Evolutionary conservation across 2,113 vertebrate genomes (phyloP).

Genomic region (Proterorhinus semilunaris): DNA sequence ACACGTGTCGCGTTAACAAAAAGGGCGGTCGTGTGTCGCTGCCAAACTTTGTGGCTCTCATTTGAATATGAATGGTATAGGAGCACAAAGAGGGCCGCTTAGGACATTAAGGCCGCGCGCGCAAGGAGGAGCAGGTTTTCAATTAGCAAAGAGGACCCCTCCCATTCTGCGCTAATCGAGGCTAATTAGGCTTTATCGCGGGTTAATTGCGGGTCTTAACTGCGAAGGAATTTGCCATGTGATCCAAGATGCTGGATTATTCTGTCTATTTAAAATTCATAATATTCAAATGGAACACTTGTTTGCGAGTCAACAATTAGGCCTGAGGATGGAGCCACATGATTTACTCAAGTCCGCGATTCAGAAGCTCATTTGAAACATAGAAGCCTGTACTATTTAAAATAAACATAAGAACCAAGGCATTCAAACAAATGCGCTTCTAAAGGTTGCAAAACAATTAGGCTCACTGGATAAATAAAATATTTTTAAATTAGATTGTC

Average conservation of each 20-base stretch:
- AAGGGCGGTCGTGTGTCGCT: slow-evolving; percentile 68
- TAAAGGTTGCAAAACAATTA: too few relatives aligned
- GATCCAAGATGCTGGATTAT: slow-evolving; percentile 68
- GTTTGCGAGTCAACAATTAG: slow-evolving; percentile 59
- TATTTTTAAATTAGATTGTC: too few relatives aligned
- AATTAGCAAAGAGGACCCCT: slow-evolving; percentile 64
- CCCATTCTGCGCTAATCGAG: slow-evolving; percentile 66
- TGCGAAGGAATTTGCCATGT: slow-evolving; percentile 74
- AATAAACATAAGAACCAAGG: not conserved
- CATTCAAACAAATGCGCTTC: not conserved
- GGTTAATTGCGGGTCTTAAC: slow-evolving; percentile 74
- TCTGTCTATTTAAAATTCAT: slow-evolving; percentile 71
- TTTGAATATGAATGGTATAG: slow-evolving; percentile 81
- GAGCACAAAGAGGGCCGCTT: slow-evolving; percentile 69
- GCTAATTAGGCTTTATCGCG: slow-evolving; percentile 77
- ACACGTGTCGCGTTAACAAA: slow-evolving; percentile 77
- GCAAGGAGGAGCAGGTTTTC: slow-evolving; percentile 69
- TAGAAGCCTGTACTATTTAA: not conserved
- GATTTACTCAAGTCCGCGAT: not conserved
- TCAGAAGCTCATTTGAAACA: not conserved
- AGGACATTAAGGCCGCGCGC: slow-evolving; percentile 50
- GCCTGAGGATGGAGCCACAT: slow-evolving; percentile 27
- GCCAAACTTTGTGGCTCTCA: slow-evolving; percentile 76
- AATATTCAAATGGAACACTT: slow-evolving; percentile 64
- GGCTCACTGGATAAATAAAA: too few relatives aligned